A percentile compares a stretch with the other conserved stretches of the same genome.
phyloP scores from a whole-genome alignment of 2,888 invertebrate species.

The Yponomeuta plumbellus region DNA sequence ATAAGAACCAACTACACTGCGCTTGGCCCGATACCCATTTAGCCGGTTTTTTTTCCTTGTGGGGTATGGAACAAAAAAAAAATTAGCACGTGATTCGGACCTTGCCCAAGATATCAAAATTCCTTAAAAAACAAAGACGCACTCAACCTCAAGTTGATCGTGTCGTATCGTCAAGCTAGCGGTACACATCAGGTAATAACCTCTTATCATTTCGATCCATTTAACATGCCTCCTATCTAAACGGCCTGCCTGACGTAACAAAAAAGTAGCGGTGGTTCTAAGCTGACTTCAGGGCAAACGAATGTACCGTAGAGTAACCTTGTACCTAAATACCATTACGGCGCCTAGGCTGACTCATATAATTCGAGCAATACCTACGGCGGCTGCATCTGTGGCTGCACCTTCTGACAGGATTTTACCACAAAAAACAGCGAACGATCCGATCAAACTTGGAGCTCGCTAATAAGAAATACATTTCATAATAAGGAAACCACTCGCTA shows the following conservation, averaged over 20 bases:
- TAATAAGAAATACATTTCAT: too few relatives aligned
- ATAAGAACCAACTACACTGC: too few relatives aligned
- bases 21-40: too few relatives aligned
- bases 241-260: constrained; percentile 34
- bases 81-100: too few relatives aligned
- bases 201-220: constrained; percentile 33
- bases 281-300: constrained; percentile 16
- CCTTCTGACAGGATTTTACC: constrained; percentile 24
- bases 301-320: constrained; percentile 37
- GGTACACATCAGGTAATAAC: constrained; percentile 32
- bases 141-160: background rate
- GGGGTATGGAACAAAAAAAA: too few relatives aligned
- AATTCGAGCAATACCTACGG: background rate
- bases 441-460: too few relatives aligned
- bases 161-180: background rate
- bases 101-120: too few relatives aligned
- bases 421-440: too few relatives aligned
- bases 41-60: too few relatives aligned
- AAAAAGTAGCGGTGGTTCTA: constrained; percentile 30
- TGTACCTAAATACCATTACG: constrained; percentile 30
- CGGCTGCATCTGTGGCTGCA: constrained; percentile 25
- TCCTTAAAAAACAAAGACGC: too few relatives aligned
- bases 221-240: constrained; percentile 26
- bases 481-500: too few relatives aligned
- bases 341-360: constrained; percentile 34